Conservation (phyloP, 2,888 invertebrate species). For the Ochropleura leucogaster region DNA sequence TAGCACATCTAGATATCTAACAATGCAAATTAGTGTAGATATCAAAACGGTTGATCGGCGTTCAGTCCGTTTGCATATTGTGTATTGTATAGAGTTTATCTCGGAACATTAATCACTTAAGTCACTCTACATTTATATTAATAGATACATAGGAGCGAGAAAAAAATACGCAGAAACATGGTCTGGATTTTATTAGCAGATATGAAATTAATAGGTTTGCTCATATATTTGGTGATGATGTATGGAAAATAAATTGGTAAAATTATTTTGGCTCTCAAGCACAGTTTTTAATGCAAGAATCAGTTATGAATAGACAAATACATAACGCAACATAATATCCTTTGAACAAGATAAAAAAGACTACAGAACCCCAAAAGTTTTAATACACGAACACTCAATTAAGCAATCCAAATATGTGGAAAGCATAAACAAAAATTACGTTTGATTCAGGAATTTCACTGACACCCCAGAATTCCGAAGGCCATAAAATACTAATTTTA, state of each 20-base stretch:
- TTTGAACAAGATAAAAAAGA: background rate
- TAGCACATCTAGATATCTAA: constrained; percentile 66
- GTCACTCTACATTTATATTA: constrained; percentile 54
- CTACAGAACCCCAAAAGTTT: background rate
- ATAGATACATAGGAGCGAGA: constrained; percentile 44
- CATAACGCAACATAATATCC: background rate
- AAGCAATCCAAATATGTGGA: constrained; percentile 46
- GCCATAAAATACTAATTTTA: constrained; percentile 74
- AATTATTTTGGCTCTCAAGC: background rate
- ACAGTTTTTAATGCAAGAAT: background rate
- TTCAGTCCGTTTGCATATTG: constrained; percentile 63
- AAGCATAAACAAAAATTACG: constrained; percentile 49
- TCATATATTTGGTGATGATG: constrained; percentile 44
- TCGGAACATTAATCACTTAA: constrained; percentile 67
- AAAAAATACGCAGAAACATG: constrained; percentile 52
- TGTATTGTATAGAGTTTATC: constrained; percentile 66
- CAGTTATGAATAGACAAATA: background rate
- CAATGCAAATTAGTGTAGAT: constrained; percentile 67
- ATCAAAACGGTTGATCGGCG: constrained; percentile 66
- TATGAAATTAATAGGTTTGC: constrained; percentile 53
- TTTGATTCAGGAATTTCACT: constrained; percentile 60
- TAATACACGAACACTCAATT: constrained; percentile 2
- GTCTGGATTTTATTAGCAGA: constrained; percentile 53
- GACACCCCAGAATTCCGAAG: constrained; percentile 68
- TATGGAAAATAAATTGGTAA: constrained; percentile 38